Base-by-base conservation (phyloP, 2,797 vertebrate species). In the Sternarchorhynchus goeldii region DNA sequence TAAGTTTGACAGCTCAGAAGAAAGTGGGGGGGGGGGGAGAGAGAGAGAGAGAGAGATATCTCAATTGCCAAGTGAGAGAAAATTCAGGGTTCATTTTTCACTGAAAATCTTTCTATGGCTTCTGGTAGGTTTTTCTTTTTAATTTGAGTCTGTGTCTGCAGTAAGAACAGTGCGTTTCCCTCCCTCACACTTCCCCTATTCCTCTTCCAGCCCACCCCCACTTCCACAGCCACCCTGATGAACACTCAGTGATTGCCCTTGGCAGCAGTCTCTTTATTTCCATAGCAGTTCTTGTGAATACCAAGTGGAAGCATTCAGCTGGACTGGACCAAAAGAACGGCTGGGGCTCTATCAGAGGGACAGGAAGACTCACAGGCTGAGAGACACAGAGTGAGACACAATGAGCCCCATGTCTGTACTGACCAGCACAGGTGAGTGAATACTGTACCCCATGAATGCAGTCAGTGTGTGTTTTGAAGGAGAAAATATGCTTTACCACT, bases 81-180 rank as follows among this genome's bases (percentile, higher is more conserved):
- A 55, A 67, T 56, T n/a, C 31, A 73, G 29, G 59, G 45, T 70
- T 62, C 18, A 62, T 66, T 81, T 75, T 73, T 25, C 60, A 80
- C 76, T 77, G 79, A 80, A 83, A 77, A 79, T 70, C 73, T 70
- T 80, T 53, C 73, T 59, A 53, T 73, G 76, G 77, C 67, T 83
- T 80, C 76, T 77, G 81, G 75, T 77, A 81, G 79, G 79, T 81
- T 85, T 79, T 83, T 83, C 75, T 81, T 73, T 73, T 80, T 85
- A 78, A 81, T 83, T 85, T 80, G 67, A 63, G 31, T 53, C 70
- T 79, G 60, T 77, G 69, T 76, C 60, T 59, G 62, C 70, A 70
- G 82, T 82, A 75, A 69, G 63, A 84, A 77, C 68, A 69, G 67
- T 76, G 70, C 63, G 81, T 67, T 83, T 32, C 59, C 73, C 8